Base-by-base conservation (phyloP, 2,113 vertebrate genomes). In the Coregonus clupeaformis region DNA sequence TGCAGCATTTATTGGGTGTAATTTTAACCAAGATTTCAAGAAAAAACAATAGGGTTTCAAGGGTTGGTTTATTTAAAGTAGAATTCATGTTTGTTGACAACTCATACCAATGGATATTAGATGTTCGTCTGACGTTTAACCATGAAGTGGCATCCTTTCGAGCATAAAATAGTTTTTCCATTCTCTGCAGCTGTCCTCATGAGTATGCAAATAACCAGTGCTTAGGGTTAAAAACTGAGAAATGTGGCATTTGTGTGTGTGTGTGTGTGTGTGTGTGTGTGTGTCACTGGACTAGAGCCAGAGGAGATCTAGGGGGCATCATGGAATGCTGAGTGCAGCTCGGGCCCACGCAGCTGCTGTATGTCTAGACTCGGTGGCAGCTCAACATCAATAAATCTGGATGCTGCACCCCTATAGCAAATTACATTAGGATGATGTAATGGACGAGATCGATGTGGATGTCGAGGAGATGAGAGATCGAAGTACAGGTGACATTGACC, bases 301-400 rank as follows among this genome's bases (percentile, higher is more conserved):
- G 79, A 75, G 67, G 68, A 81, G 85, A 85, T 83, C 84, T 84
- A 71, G 47, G 62, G 57, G 80, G 59, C 73, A 80, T 78, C 79
- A 69, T 69, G 76, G 77, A 85, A 82, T 74, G 79, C 75, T 68
- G 75, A 83, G 71, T 82, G 83, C 80, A 83, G 83, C 77, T 76
- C 73, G 74, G 75, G 75, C 73, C 25, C 73, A 52, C 5, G 49
- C 81, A 81, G 76, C 74, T 77, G 76, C 74, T 77, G 80, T 74
- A 74, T 69, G 86, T 88, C 88, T 88, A 82, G 84, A 81, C 87
- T 72, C 75, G 1, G 49, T 77, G 86, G 80, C 82, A 84, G 80
- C 73, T 72, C 67, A 30, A 45, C 68, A 59, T 69, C 3, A 68
- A 77, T 72, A 74, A 79, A 68, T 60, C 67, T 57, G 49, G 49